These are phyloP conservation scores for Parochlus steinenii DNA, from an alignment of 2,888 invertebrate genomes.

Conservation along the genomic window DNA sequence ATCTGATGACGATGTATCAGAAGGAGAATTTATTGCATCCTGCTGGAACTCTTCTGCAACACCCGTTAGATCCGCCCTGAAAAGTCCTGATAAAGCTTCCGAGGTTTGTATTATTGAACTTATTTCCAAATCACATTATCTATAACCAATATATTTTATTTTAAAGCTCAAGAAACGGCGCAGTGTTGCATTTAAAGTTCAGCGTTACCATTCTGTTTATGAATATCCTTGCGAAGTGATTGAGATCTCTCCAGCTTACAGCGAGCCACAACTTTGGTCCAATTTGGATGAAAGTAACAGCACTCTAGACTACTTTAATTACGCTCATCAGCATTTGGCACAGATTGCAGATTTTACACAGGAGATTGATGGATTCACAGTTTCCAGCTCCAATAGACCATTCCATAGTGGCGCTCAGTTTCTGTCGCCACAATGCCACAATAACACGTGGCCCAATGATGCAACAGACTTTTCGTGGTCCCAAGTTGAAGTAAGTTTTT, in stretches of 20 bases:
- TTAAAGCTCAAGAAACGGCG: slow-evolving; percentile 35
- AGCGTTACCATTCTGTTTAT: slow-evolving; percentile 69
- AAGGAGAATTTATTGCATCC: slow-evolving; percentile 60
- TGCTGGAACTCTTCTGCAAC: slow-evolving; percentile 65
- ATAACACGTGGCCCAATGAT: slow-evolving; percentile 18
- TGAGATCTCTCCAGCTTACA: slow-evolving; percentile 17
- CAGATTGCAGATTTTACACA: neutral
- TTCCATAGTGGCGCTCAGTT: slow-evolving; percentile 14
- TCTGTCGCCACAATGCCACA: neutral
- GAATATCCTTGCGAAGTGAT: slow-evolving; percentile 60
- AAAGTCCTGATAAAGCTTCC: slow-evolving; percentile 31
- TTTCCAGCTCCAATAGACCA: slow-evolving; percentile 17
- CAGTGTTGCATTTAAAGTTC: slow-evolving; percentile 60
- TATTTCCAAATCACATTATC: neutral
- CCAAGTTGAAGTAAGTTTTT: slow-evolving; percentile 15
- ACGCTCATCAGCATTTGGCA: neutral
- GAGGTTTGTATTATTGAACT: slow-evolving; percentile 12
- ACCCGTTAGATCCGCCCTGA: slow-evolving; percentile 57
- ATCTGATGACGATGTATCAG: slow-evolving; percentile 32
- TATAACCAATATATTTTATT: slow-evolving; percentile 4
- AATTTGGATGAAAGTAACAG: slow-evolving; percentile 2
- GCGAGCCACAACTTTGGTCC: slow-evolving; percentile 16
- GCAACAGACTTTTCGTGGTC: slow-evolving; percentile 18
- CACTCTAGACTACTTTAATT: slow-evolving; percentile 5
- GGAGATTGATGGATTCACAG: slow-evolving; percentile 16